phyloP scores from a whole-genome alignment of 2,113 vertebrate genomes.

The Petrocephalus zakoni region DNA sequence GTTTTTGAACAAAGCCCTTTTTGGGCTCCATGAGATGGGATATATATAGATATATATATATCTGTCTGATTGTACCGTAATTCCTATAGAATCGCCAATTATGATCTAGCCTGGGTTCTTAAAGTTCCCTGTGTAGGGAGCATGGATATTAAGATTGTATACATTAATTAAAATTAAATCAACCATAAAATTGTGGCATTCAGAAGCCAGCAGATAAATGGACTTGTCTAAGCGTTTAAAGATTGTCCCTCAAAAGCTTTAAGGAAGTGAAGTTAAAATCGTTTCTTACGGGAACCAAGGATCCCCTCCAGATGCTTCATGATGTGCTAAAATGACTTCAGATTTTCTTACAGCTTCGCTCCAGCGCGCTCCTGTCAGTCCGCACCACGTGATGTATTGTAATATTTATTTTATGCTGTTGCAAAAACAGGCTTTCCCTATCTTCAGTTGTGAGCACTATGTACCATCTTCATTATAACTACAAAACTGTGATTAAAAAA shows the following conservation, averaged over 20 bases:
- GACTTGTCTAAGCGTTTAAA: constrained; percentile 43
- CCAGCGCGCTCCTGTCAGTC: constrained; percentile 39
- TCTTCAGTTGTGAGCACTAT: constrained; percentile 19
- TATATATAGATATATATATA: not conserved
- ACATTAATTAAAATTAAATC: constrained; percentile 1
- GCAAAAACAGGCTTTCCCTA: not conserved
- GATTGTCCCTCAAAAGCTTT: constrained; percentile 52
- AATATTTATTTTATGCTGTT: constrained; percentile 27
- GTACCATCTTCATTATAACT: constrained; percentile 47
- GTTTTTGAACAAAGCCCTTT: not conserved
- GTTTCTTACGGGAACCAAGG: not conserved
- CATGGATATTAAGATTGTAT: not conserved
- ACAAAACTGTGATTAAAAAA: constrained; percentile 46
- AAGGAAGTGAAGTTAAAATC: constrained; percentile 45
- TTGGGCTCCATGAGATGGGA: not conserved
- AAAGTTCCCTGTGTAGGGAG: not conserved
- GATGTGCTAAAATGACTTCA: not conserved
- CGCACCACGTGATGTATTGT: constrained; percentile 48
- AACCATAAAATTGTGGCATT: not conserved
- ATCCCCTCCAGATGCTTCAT: not conserved
- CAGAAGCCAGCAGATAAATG: constrained; percentile 25
- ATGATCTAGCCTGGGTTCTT: constrained; percentile 15
- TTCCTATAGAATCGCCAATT: constrained; percentile 22
- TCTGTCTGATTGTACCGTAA: constrained; percentile 16
- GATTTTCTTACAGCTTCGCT: not conserved